phyloP scores from a whole-genome alignment of 1,140 invertebrate genomes.

The Zophobas atratus region DNA sequence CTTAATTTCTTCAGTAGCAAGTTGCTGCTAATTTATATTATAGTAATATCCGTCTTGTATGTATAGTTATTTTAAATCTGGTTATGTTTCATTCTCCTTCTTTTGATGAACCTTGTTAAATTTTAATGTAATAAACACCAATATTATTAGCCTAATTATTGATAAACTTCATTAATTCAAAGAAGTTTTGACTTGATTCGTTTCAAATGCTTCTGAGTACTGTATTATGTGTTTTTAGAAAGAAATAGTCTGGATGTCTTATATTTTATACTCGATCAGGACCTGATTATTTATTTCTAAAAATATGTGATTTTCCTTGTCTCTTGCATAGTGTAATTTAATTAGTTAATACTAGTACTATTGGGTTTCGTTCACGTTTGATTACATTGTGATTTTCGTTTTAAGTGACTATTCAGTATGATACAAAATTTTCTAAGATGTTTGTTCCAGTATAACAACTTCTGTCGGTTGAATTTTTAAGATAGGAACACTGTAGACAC shows the following conservation, averaged over 20 bases:
- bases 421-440: conserved; percentile 37
- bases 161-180: conserved; percentile 12
- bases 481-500: conserved; percentile 36
- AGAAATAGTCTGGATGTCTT: conserved; percentile 1
- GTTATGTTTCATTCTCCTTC: conserved; percentile 33
- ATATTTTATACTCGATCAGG: conserved; percentile 10
- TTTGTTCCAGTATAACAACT: conserved; percentile 31
- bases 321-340: conserved; percentile 13
- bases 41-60: conserved; percentile 61
- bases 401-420: background rate
- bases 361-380: conserved; percentile 24
- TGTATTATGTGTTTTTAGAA: conserved; percentile 16
- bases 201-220: conserved; percentile 6
- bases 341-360: conserved; percentile 1
- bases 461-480: conserved; percentile 28
- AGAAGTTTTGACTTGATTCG: conserved; percentile 9
- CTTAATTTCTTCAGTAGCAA: conserved; percentile 59
- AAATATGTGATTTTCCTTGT: conserved; percentile 1
- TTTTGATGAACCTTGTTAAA: conserved; percentile 39
- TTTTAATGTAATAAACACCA: conserved; percentile 53
- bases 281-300: conserved; percentile 19
- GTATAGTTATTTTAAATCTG: conserved; percentile 55
- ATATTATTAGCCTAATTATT: conserved; percentile 58
- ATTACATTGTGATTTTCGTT: conserved; percentile 8
- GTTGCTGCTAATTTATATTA: conserved; percentile 56